These are phyloP conservation scores for Trichopria drosophilae DNA, from an alignment of 2,888 invertebrate species.

Conservation along the genomic window DNA sequence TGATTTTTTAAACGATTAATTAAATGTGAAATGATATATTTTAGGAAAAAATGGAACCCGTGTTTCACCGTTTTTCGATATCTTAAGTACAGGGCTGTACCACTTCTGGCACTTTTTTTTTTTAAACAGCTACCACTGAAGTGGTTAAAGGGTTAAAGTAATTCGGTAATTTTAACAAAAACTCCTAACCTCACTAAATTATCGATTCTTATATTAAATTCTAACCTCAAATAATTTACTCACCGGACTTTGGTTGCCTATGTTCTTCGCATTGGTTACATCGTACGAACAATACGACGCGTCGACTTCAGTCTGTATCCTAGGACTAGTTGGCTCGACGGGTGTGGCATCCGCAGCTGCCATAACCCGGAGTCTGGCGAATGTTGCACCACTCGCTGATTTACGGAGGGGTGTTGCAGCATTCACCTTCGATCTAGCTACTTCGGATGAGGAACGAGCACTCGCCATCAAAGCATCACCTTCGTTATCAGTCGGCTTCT, in stretches of 20 bases:
- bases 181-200: no score
- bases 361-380: constrained; percentile 74
- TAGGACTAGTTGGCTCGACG: constrained; percentile 64
- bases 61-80: no score
- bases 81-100: no score
- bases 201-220: no score
- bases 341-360: constrained; percentile 55
- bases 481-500: constrained; percentile 62
- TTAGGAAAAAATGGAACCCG: no score
- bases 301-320: constrained; percentile 65
- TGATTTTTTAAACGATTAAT: no score
- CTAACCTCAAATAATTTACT: no score
- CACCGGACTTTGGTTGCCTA: constrained; percentile 55
- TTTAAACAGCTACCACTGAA: no score
- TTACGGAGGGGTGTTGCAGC: constrained; percentile 49
- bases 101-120: no score
- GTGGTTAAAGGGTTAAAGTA: no score
- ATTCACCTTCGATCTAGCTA: constrained; percentile 49
- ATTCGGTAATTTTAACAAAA: no score
- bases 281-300: constrained; percentile 62
- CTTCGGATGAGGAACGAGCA: constrained; percentile 60
- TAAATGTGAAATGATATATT: no score
- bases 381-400: constrained; percentile 65
- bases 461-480: constrained; percentile 64
- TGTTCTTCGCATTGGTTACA: constrained; percentile 53